phyloP scores from a whole-genome alignment of 2,888 invertebrate genomes.

The Synergus laeviventris region DNA sequence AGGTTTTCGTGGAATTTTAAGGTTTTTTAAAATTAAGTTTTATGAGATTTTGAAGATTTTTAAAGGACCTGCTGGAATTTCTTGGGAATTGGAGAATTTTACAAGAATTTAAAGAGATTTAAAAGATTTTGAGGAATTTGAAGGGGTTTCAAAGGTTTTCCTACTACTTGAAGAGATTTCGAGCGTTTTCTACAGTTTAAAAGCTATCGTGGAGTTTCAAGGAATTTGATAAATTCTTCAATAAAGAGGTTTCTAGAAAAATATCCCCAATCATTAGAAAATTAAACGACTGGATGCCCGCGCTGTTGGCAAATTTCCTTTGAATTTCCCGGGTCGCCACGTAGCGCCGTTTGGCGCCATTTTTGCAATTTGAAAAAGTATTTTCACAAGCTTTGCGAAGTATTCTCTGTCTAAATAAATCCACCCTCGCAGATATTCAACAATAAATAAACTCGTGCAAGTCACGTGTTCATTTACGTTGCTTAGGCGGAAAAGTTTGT shows the following conservation, averaged over 20 bases:
- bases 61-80: too few relatives aligned
- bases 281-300: neutral
- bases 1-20: too few relatives aligned
- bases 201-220: too few relatives aligned
- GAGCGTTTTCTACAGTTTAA: too few relatives aligned
- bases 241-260: neutral
- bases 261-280: neutral
- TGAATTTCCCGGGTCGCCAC: neutral
- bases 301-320: neutral
- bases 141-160: too few relatives aligned
- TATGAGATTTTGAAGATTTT: too few relatives aligned
- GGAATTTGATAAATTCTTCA: neutral
- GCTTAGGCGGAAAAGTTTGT: slow-evolving; percentile 53
- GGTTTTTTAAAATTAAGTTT: too few relatives aligned
- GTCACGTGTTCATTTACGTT: slow-evolving; percentile 21
- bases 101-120: too few relatives aligned
- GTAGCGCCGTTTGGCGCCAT: slow-evolving; percentile 5
- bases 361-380: neutral
- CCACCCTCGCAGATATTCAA: neutral
- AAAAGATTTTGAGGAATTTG: too few relatives aligned
- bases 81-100: too few relatives aligned
- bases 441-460: slow-evolving; percentile 34
- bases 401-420: slow-evolving; percentile 15
- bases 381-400: neutral
- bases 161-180: too few relatives aligned